Conservation (phyloP, 2,113 vertebrate genomes). For the Potamarius usumacintae region DNA sequence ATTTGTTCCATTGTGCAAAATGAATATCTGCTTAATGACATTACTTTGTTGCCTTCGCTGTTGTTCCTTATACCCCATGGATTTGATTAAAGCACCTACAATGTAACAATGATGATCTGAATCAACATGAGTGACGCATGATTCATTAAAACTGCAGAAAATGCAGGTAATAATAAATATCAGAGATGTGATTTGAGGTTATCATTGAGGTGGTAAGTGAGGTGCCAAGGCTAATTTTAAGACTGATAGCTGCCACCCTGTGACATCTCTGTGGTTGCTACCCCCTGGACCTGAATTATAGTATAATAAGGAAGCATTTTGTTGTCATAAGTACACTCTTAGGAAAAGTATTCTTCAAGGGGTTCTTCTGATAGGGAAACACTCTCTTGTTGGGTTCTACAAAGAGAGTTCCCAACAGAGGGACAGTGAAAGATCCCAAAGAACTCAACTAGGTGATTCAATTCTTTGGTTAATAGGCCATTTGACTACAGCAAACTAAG, state of each 20-base stretch:
- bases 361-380: background rate
- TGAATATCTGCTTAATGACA: background rate
- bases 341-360: background rate
- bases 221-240: background rate
- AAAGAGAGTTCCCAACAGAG: background rate
- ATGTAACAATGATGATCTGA: background rate
- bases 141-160: slow-evolving; percentile 3
- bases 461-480: slow-evolving; percentile 1
- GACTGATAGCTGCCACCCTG: slow-evolving; percentile 10
- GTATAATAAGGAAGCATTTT: background rate
- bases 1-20: background rate
- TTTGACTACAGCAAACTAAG: background rate
- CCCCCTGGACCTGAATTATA: background rate
- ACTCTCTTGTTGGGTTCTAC: background rate
- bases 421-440: background rate
- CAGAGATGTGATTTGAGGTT: background rate
- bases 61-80: background rate
- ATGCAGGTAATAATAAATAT: background rate
- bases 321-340: background rate
- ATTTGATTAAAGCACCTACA: slow-evolving; percentile 6
- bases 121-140: background rate
- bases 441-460: background rate
- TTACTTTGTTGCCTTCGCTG: background rate
- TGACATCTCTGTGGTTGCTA: background rate
- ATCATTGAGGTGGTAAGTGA: background rate